Evolutionary conservation across 2,888 invertebrate genomes (phyloP), one percentile per base, ranked within the genome.

Genomic region (Teinopalpus imperialis): DNA sequence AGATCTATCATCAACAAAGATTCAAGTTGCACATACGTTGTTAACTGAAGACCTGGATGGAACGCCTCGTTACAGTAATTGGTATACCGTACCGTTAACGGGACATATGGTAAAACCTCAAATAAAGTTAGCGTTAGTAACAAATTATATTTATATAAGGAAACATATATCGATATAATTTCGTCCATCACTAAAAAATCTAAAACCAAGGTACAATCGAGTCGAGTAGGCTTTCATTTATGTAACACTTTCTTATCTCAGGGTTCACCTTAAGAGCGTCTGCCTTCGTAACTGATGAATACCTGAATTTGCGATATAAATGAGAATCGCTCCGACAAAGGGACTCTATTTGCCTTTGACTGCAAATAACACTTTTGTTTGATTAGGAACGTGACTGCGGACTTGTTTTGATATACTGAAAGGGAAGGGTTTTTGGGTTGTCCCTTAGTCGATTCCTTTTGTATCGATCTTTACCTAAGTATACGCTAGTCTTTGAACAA

Each of bases 211-310:
- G 20, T 16, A 43, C 63, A 60, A 65, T 69, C 65, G 59, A 54
- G 54, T 56, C 24, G 52, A 59, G 68, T 61, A 63, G 66, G 70
- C 68, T 64, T 70, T 73, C 71, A 74, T 74, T 69, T 74, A 74
- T 71, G 66, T 74, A 72, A 75, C 67, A 62, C 61, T 69, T 69
- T 71, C 71, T 76, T 74, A 75, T 75, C 75, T 70, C 45, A 29
- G 37, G 49, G 56, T 59, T 60, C 59, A 66, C 66, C 59, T 65
- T 60, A 63, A 62, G 61, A 54, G 58, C 56, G 62, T 59, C 56
- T 53, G 59, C 56, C 49, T 52, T 51, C 49, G 53, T 43, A 48
- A 41, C 46, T 43, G 43, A 35, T 35, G 47, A 35, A 52, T 50
- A 40, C 43, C 52, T 49, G 52, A 52, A 56, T 52, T 53, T 52